Evolutionary conservation across 1,140 invertebrate genomes (phyloP), one percentile per base, ranked within the genome.

Genomic region (Zaprionus africanus): DNA sequence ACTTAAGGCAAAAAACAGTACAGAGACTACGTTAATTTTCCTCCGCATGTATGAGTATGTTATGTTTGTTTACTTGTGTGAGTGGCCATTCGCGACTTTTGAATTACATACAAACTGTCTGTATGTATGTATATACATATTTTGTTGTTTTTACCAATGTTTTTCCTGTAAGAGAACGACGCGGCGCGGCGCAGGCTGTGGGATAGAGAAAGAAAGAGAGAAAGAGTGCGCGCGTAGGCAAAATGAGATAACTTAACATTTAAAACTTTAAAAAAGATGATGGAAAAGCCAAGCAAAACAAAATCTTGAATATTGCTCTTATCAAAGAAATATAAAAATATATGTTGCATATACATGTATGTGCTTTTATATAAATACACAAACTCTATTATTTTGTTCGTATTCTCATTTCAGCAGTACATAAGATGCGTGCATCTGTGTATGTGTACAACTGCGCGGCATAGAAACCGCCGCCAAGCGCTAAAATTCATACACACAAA

Each of bases 21-120:
- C 78, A 76, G 53, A 66, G 65, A 76, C 62, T 66, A 41, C 54
- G 31, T 76, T 66, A 62, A 69, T 70, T 62, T 65, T 64, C 41
- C 51, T 41, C 26, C 63, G 57, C 60, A 71, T 12, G 58, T 38
- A 22, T 61, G 34, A 63, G 34, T 67, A 61, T 26, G 41, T 62
- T 65, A 24, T 46, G 46, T 61, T 67, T 60, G 66, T 66, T 66
- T 72, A 63, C 60, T 65, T 79, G 68, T 72, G 69, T 68, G 76
- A 70, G 71, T 64, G 79, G 71, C 62, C 60, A 70, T 79, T 77
- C 79, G 83, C 82, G 79, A 86, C 79, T 86, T 72, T 86, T 79
- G 87, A 87, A 87, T 82, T 86, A 80, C 83, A 82, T 82, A 82
- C 68, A 86, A 56, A 74, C 70, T 56, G 36, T 36, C 17, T 28